Base-by-base conservation (phyloP, 1,140 invertebrate species). In the Pygmarrhopalites habei region DNA sequence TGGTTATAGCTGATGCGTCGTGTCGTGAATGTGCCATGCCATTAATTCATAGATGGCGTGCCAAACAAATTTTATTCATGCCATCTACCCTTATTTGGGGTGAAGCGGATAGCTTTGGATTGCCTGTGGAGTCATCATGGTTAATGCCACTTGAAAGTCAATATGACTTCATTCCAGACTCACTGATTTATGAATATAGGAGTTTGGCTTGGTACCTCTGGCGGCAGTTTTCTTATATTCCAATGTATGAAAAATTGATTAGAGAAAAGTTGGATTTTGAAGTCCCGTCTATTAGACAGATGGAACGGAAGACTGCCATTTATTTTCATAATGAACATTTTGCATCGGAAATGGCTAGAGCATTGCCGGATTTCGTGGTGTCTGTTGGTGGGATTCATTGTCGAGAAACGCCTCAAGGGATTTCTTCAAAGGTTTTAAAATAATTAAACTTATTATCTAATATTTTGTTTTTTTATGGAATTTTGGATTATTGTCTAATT, bases 361-460 rank as follows among this genome's bases (percentile, higher is more conserved):
- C 55, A n/a, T 26, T 57, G n/a, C 35, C 55, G 19, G 29, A 28
- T 4, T 41, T 35, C 21, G 19, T 57, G 3, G 32, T 57, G 3
- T 15, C 43, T 14, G 29, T 64, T 14, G 62, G 62, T 19, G 62
- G 62, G 12, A 47, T 64, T 17, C 56, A 58, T 17, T 49, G 55
- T 21, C 35, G 39, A 28, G 56, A 58, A 19, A 21, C 15, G 46
- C 10, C 23, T 49, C 12, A 15, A n/a, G 23, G 15, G 46, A 30
- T 43, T 10, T 3, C 14, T 28, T 35, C 49, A 23, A 30, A 26
- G 19, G 12, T 64, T 25, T 51, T 39, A n/a, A 47, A 52, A 39
- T 58, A 32, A 21, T 15, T 7, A 26, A 39, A 26, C n/a, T n/a
- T n/a, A 39, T 39, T 39, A 39, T 39, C 17, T 17, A 39, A 10